Evolutionary conservation across 23 tunicate species (phyloP), one percentile per base, ranked within the genome.

Genomic region (Halocynthia roretzi): DNA sequence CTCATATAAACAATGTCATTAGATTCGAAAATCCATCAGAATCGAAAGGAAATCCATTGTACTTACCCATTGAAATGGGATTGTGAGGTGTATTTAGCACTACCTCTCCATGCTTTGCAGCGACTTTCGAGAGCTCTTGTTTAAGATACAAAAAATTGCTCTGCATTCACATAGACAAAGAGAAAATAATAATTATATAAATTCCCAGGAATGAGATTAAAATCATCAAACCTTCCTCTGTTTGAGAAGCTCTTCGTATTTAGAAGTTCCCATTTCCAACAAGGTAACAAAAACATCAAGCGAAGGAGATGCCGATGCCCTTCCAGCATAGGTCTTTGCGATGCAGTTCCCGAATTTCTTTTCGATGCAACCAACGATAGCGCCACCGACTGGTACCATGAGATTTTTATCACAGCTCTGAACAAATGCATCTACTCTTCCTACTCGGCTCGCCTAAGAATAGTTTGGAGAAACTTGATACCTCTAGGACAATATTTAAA

Each of bases 381-480:
- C 91, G 31, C 99, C 99, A 54, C 96, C 99, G 6, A 96, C 99
- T 2, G 99, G 99, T 23, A 91, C 95, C 73, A 96, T 55, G 20
- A 96, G 57, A 67, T 96, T 96, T 83, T 96, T 96, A 80, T 96
- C 99, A 56, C 96, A 85, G 64, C 96, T 89, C 67, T 85, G 95
- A 10, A 96, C 96, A 70, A 96, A 92, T 15, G 87, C 93, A 75
- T 96, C 99, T 8, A 96, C 87, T 50, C 99, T 54, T 4, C 98
- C 98, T 7, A 84, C 76, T 67, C 94, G 50, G 58, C 83, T 80
- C 6, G 98, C 98, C 98, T 93, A 75, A 63, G 69, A 56, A 64
- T 2, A 62, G 40, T 14, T 14, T 11, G 0, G 4, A 10, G 2
- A 22, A 23, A 19, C 65, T 51, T 11, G 65, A 51, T 23, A 2